Evolutionary conservation across 2,888 invertebrate species (phyloP).

Genomic region (Cyaniris semiargus): DNA sequence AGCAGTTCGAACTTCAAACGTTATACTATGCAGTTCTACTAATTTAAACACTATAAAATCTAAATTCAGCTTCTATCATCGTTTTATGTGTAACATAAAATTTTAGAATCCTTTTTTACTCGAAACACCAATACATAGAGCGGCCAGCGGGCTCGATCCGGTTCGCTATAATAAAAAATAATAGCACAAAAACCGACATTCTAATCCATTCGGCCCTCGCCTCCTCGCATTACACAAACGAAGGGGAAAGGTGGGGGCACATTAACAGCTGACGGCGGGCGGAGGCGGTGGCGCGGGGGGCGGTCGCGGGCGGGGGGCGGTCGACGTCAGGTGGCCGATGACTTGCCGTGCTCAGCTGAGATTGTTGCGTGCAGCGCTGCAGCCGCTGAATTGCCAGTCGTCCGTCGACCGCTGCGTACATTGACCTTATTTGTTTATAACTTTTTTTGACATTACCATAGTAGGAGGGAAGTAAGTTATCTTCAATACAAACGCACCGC

Average conservation of each 20-base stretch:
- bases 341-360: conserved; percentile 61
- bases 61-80: conserved; percentile 11
- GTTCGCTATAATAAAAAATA: conserved; percentile 40
- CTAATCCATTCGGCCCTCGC: conserved; percentile 59
- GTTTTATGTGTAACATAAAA: conserved; percentile 5
- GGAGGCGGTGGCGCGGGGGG: conserved; percentile 40
- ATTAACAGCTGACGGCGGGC: conserved; percentile 78
- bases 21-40: neutral
- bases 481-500: no score
- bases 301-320: conserved; percentile 45
- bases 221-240: conserved; percentile 79
- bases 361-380: conserved; percentile 59
- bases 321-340: conserved; percentile 69
- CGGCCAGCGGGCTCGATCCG: conserved; percentile 14
- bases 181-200: conserved; percentile 41
- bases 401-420: conserved; percentile 53
- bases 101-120: conserved; percentile 25
- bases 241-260: conserved; percentile 77
- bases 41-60: conserved; percentile 10
- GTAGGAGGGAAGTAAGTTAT: no score
- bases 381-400: conserved; percentile 57
- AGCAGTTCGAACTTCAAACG: neutral
- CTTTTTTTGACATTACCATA: conserved; percentile 45
- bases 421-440: conserved; percentile 76
- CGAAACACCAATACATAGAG: conserved; percentile 12